Base-by-base conservation (phyloP, 2,113 vertebrate genomes). In the Spizaetus ornatus region DNA sequence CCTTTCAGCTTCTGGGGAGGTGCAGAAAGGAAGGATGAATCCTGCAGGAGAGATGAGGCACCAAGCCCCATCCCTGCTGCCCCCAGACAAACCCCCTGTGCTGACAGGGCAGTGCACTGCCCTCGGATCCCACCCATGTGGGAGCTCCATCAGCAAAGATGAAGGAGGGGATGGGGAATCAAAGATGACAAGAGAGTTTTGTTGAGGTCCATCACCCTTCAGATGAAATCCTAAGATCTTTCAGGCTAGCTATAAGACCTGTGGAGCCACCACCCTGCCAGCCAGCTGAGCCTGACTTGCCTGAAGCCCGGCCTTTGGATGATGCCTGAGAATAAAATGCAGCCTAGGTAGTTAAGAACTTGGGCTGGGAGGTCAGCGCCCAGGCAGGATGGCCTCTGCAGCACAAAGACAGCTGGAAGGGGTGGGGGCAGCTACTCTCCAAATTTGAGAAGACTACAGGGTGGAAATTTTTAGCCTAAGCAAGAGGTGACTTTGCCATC, bases 1-100 rank as follows among this genome's bases (percentile, higher is more conserved):
- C 1, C 0, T 62, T 52, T 32, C 45, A 56, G 29, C 48, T 92
- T 76, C 53, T 34, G 16, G 11, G 6, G 17, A 27, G 34, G 13
- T 6, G 26, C 1, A 3, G 42, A 92, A 65, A 26, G 19, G 38
- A 72, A 83, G 23, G 36, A 77, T 20, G 11, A n/a, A 26, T 62
- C 40, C 53, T 65, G 11, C 4, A 48, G 31, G 36, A 66, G 62
- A 53, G 11, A 9, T 25, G 45, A 80, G 10, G 14, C 27, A 53
- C 42, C 2, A 4, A 76, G 16, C 4, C 7, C 19, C 19, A 26
- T 38, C 13, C 19, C 7, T 0, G 0, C 42, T 59, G 16, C 7
- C 3, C 29, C 10, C 2, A 3, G 43, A 79, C 5, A 67, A 82
- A 22, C 2, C 3, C 4, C 8, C 22, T 42, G 29, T 26, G 11